Evolutionary conservation across 2,797 vertebrate genomes (phyloP).

Genomic region (Neopelma chrysocephalum): DNA sequence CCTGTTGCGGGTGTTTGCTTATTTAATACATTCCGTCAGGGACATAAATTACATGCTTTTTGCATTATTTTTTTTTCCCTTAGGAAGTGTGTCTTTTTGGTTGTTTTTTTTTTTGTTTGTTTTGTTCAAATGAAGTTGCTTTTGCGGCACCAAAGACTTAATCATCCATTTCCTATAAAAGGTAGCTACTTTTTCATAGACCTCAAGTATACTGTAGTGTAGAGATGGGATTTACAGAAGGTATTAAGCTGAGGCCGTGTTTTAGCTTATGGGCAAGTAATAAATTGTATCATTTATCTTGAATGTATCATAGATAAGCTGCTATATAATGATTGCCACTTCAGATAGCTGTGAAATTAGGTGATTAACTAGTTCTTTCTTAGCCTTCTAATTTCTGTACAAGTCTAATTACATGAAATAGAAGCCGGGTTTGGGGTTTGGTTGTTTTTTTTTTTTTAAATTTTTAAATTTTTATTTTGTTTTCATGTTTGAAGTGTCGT

Average conservation of each 20-base stretch:
- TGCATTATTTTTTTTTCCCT: constrained; percentile 43
- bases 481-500: constrained; percentile 98
- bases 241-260: constrained; percentile 90
- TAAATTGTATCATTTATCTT: constrained; percentile 99
- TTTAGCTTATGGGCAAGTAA: constrained; percentile 98
- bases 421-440: constrained; percentile 88
- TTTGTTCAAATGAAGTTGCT: constrained; percentile 92
- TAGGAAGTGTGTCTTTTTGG: constrained; percentile 79
- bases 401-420: constrained; percentile 97
- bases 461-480: constrained; percentile 84
- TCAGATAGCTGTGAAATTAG: constrained; percentile 99
- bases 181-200: constrained; percentile 98
- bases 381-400: constrained; percentile 96
- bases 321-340: constrained; percentile 99
- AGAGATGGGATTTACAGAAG: constrained; percentile 88
- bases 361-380: constrained; percentile 94
- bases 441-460: constrained; percentile 77
- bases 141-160: constrained; percentile 99
- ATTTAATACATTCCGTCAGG: constrained; percentile 99
- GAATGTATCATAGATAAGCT: constrained; percentile 99
- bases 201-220: constrained; percentile 95
- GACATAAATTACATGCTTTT: constrained; percentile 89
- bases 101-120: constrained; percentile 39
- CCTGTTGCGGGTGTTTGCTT: constrained; percentile 91
- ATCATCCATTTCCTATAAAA: constrained; percentile 97